phyloP scores from a whole-genome alignment of 2,113 vertebrate genomes.

The Glaucidium brasilianum region DNA sequence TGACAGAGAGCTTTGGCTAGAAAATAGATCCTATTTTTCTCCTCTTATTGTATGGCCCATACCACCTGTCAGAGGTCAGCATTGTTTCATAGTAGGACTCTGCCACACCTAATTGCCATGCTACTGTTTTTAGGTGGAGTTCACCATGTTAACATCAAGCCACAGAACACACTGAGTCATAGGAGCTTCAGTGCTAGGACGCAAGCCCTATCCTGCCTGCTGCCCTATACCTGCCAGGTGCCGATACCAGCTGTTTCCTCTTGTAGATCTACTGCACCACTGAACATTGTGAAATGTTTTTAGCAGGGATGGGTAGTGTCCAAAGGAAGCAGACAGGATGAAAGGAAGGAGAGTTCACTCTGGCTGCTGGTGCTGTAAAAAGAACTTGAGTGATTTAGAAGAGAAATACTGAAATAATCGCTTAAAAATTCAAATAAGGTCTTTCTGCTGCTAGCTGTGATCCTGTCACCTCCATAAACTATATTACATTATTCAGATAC shows the following conservation, averaged over 20 bases:
- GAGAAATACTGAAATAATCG: slow-evolving; percentile 1
- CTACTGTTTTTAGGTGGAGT: not conserved
- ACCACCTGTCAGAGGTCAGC: not conserved
- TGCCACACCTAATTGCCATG: not conserved
- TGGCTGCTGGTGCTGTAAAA: slow-evolving; percentile 44
- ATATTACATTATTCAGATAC: slow-evolving; percentile 41
- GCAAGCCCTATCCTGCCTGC: not conserved
- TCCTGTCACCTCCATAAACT: slow-evolving; percentile 36
- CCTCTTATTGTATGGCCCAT: not conserved
- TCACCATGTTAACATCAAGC: not conserved
- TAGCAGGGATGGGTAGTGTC: not conserved
- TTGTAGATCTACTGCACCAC: not conserved
- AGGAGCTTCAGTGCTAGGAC: not conserved
- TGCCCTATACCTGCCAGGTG: not conserved
- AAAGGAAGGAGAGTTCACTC: slow-evolving; percentile 45
- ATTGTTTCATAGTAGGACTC: not conserved
- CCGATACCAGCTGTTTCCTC: slow-evolving; percentile 19
- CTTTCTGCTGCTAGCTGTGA: slow-evolving; percentile 39
- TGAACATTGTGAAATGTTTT: slow-evolving; percentile 3
- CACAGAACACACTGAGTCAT: not conserved
- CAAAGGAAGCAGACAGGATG: slow-evolving; percentile 58
- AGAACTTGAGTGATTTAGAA: slow-evolving; percentile 53
- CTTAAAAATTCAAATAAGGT: slow-evolving; percentile 34
- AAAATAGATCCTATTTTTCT: not conserved
- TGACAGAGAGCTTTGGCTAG: not conserved